Evolutionary conservation across 2,888 invertebrate genomes (phyloP), one percentile per base, ranked within the genome.

Genomic region (Folsomia candida): DNA sequence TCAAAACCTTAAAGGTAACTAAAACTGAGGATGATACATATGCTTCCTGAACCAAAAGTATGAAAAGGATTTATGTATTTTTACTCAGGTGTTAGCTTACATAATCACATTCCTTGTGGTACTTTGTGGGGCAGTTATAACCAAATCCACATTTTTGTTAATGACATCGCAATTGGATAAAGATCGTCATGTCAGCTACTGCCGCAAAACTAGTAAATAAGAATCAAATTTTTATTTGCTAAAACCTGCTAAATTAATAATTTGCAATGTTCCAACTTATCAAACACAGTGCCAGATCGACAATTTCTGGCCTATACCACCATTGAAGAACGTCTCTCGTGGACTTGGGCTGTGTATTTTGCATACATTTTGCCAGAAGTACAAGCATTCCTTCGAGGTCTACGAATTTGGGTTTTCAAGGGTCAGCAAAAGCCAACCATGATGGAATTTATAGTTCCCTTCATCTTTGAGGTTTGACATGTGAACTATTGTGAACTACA

Each of bases 101-200:
- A 64, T 84, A 6, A 65, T 85, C 29, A 81, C 84, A n/a, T 84
- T 85, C 72, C 57, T 81, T 4, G 68, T 84, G 1, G 83, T 86
- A 2, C 78, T 85, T 27, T 80, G 79, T 0, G 80, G 81, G 2
- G 83, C 83, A 1, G 83, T 84, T 4, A 79, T 83, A 37, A 82
- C 83, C 62, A 85, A 85, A 78, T 80, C 82, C 2, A 80, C 82
- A 18, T 75, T 84, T 0, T 79, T 83, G 2, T 79, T 83, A 60
- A 83, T 83, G 83, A 82, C 83, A 3, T 82, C 83, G 6, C 81
- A 82, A 65, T 76, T 83, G 14, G 71, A 80, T 54, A 75, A 75
- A 3, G 72, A 78, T 26, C 75, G 80, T 89, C 87, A 88, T 77
- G 61, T 74, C 26, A 59, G 67, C 11, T 70, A 73, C 25, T 79